These are phyloP conservation scores for Anolis carolinensis DNA, from an alignment of 2,113 vertebrate species.

Conservation along the genomic window DNA sequence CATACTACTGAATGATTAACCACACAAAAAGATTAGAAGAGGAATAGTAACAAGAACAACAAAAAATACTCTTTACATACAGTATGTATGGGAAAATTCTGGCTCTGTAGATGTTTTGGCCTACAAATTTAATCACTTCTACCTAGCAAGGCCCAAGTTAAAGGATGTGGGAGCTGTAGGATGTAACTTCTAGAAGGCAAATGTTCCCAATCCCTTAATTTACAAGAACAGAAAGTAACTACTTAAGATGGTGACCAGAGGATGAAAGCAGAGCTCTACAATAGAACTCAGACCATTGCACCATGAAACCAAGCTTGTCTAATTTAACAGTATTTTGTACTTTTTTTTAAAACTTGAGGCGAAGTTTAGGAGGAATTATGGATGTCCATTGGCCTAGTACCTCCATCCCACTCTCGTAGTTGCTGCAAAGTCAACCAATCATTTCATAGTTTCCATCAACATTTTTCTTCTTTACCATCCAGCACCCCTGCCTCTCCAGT, in stretches of 20 bases:
- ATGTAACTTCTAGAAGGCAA: not conserved
- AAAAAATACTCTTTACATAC: too few species aligned
- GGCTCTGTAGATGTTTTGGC: not conserved
- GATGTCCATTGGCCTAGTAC: not conserved
- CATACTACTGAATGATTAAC: too few species aligned
- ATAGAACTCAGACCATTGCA: not conserved
- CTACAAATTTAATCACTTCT: not conserved
- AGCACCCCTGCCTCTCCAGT: not conserved
- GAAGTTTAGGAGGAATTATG: not conserved
- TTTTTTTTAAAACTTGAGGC: not conserved
- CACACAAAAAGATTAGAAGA: not conserved
- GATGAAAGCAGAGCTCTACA: not conserved
- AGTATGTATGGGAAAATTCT: too few species aligned
- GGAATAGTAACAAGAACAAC: too few species aligned
- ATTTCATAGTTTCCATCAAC: not conserved
- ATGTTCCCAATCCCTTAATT: too few species aligned
- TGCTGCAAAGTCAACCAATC: too few species aligned
- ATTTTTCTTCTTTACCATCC: not conserved
- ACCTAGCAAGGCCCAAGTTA: not conserved
- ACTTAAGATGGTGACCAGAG: not conserved
- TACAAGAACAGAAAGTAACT: too few species aligned
- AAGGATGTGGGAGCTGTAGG: not conserved
- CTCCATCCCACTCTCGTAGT: too few species aligned
- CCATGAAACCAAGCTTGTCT: too few species aligned
- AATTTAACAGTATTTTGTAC: not conserved